Base-by-base conservation (phyloP, 2,888 invertebrate species). In the Cremastinae sp. region DNA sequence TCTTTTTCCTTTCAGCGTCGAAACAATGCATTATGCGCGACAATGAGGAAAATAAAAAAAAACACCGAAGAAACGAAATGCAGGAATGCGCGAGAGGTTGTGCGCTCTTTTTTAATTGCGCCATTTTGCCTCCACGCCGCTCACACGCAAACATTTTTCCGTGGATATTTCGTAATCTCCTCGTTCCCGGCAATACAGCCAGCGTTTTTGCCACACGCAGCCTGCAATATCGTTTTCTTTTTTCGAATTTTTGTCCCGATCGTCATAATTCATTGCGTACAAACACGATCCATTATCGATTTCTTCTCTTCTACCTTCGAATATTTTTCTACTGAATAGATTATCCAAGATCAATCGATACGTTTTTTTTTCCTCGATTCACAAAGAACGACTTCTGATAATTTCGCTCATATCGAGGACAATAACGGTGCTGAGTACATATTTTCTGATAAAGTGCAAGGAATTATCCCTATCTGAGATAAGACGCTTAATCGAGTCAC, bases 161-260 rank as follows among this genome's bases (percentile, higher is more conserved):
- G 34, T 38, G 43, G 45, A 72, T 73, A 56, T 76, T 72, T 76
- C 72, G 68, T 66, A 72, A 75, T 58, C 58, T 54, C 49, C 28
- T 28, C 28, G 5, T 41, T 38, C 56, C 58, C 49, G 66, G 36
- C 47, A 47, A 58, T 36, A 47, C 41, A 61, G 61, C 20, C 58
- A 34, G 43, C 64, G 51, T 73, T 8, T 76, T 64, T 41, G 34
- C 36, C 58, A 76, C 72, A 65, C 76, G 68, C 53, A 76, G 64
- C 64, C 64, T 58, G 68, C 68, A 62, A 49, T 61, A 62, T 75
- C 56, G 69, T 38, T 38, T 45, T 43, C 45, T 18, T 41, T 36
- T 74, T 58, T 28, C 41, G 49, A 51, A 14, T 4, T 38, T 20
- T 20, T 20, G 36, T 64, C 10, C 36, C 36, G 28, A 68, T 54